Conservation (phyloP, 2,113 vertebrate species). For the Excalfactoria chinensis region DNA sequence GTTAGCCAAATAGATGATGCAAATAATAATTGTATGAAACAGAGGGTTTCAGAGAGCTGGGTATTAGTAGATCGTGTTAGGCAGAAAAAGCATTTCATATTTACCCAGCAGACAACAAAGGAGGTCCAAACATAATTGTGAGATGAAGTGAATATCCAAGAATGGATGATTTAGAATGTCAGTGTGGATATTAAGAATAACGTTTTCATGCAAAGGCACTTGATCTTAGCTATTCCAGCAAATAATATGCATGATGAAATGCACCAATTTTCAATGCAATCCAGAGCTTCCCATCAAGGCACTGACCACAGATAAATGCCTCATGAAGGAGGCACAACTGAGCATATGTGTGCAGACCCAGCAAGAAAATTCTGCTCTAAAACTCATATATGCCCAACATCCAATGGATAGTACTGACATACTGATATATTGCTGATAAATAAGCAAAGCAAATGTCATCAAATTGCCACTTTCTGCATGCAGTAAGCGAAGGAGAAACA, state of each 20-base stretch:
- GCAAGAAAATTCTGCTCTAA: not conserved
- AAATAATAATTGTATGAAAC: slow-evolving; percentile 34
- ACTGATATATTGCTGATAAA: not conserved
- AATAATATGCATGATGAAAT: not conserved
- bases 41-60: slow-evolving; percentile 29
- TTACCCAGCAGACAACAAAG: slow-evolving; percentile 16
- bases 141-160: not conserved
- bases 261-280: not conserved
- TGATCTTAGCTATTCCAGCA: not conserved
- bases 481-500: not conserved
- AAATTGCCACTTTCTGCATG: not conserved
- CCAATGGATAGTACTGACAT: not conserved
- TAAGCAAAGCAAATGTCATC: not conserved
- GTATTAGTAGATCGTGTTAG: not conserved
- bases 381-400: not conserved
- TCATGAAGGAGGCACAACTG: not conserved
- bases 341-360: accelerated
- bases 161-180: not conserved
- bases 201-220: not conserved
- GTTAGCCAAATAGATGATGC: slow-evolving; percentile 18
- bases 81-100: not conserved
- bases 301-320: not conserved
- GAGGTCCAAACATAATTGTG: not conserved
- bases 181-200: not conserved
- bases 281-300: not conserved